Evolutionary conservation across 2,113 vertebrate species (phyloP).

Genomic region (Brachypodius melanocephalos): DNA sequence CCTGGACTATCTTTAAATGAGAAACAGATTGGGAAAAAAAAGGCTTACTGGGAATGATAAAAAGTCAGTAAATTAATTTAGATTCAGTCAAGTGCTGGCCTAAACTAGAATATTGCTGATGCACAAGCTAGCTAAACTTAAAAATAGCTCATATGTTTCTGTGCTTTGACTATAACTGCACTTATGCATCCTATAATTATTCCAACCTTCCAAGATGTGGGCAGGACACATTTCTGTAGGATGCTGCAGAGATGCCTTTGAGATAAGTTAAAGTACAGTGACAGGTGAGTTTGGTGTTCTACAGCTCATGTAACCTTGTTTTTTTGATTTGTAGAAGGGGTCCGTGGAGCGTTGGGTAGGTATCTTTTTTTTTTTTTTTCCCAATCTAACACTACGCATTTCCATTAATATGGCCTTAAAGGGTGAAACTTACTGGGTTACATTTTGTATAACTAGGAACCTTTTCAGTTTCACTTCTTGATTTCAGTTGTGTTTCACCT

Average conservation of each 20-base stretch:
- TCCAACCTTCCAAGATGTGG: background rate
- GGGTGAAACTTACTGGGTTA: conserved; percentile 33
- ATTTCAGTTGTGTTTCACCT: conserved; percentile 56
- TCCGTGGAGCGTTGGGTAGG: conserved; percentile 64
- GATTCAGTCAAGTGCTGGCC: background rate
- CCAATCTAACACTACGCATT: background rate
- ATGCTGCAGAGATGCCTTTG: background rate
- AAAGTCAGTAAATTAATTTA: background rate
- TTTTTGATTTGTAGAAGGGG: conserved; percentile 69
- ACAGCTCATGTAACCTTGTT: conserved; percentile 60
- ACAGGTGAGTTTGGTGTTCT: conserved; percentile 49
- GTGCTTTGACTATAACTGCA: background rate
- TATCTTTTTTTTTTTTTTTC: conserved; percentile 9
- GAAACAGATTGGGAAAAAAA: background rate
- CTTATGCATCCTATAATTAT: background rate
- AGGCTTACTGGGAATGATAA: background rate
- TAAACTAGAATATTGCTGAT: background rate
- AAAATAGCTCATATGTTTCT: background rate
- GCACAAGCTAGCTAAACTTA: background rate
- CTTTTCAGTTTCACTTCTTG: conserved; percentile 9
- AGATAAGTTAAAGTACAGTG: conserved; percentile 7
- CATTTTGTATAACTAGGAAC: conserved; percentile 18
- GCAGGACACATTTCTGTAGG: background rate
- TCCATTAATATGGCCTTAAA: conserved; percentile 43
- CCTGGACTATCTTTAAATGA: background rate